Conservation (phyloP, 2,113 vertebrate genomes). For the Lasiurus borealis region DNA sequence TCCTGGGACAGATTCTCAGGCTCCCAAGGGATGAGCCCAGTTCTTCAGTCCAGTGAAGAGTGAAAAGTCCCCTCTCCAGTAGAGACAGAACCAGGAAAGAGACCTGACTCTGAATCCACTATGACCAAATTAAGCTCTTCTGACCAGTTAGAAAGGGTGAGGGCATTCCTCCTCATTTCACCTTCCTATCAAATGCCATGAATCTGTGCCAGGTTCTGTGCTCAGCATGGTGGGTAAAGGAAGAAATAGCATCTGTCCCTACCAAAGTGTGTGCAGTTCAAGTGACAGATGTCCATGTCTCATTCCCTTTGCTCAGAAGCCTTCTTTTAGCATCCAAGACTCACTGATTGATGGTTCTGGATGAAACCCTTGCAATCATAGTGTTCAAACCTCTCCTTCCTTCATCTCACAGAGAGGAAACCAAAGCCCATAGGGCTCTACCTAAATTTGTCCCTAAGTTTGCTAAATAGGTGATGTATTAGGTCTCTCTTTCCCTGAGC, state of each 20-base stretch:
- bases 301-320: background rate
- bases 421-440: background rate
- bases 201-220: background rate
- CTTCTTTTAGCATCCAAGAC: background rate
- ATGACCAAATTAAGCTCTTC: background rate
- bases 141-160: background rate
- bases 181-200: background rate
- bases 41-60: background rate
- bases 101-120: background rate
- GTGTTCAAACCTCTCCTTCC: background rate
- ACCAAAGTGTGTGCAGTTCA: background rate
- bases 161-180: background rate
- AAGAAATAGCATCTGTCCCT: background rate
- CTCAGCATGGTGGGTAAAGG: background rate
- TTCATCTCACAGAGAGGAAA: background rate
- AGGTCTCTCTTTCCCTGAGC: background rate
- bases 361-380: background rate
- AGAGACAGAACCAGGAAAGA: background rate
- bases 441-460: background rate
- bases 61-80: background rate
- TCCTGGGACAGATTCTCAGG: background rate
- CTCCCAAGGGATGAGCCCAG: background rate
- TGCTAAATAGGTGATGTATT: constrained; percentile 4
- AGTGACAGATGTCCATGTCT: background rate
- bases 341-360: background rate